Percentiles rank a stretch among this genome's conserved stretches.
These are phyloP conservation scores for Rhinogobius similis DNA, from an alignment of 2,113 vertebrate species.

Conservation along the genomic window DNA sequence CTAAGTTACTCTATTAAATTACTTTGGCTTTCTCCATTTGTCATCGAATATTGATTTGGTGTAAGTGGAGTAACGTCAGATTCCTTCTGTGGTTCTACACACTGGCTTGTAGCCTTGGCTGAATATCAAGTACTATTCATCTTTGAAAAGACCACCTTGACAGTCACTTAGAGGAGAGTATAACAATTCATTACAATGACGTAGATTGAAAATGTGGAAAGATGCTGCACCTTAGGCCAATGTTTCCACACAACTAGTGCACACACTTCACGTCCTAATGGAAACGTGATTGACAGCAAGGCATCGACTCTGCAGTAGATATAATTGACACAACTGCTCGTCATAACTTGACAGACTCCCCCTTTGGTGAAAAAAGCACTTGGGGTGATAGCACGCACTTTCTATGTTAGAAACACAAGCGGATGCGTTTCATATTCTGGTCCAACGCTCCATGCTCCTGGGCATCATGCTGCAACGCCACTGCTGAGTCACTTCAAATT, in stretches of 20 bases:
- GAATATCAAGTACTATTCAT: background rate
- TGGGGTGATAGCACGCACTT: conserved; percentile 2
- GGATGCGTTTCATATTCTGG: conserved; percentile 25
- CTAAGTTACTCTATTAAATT: too few relatives aligned
- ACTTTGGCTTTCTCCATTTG: background rate
- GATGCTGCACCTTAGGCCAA: background rate
- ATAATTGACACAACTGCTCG: background rate
- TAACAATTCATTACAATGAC: background rate
- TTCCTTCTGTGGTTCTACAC: background rate
- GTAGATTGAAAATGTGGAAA: background rate
- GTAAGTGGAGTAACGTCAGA: background rate
- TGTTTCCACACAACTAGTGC: background rate
- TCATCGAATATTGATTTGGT: background rate
- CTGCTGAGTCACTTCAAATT: conserved; percentile 33
- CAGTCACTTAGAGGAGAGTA: background rate
- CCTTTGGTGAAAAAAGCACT: background rate
- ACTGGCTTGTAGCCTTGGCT: background rate
- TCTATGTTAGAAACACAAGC: conserved; percentile 11
- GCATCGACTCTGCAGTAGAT: background rate
- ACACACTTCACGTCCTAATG: background rate
- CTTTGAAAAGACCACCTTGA: conserved; percentile 5
- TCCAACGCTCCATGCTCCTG: conserved; percentile 24
- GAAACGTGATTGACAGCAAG: background rate
- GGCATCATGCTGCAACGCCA: background rate
- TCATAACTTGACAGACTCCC: conserved; percentile 4